A percentile compares a stretch with the other conserved stretches of the same genome.
These are phyloP conservation scores for Luperina nickerlii DNA, from an alignment of 2,888 invertebrate genomes.

Conservation along the genomic window DNA sequence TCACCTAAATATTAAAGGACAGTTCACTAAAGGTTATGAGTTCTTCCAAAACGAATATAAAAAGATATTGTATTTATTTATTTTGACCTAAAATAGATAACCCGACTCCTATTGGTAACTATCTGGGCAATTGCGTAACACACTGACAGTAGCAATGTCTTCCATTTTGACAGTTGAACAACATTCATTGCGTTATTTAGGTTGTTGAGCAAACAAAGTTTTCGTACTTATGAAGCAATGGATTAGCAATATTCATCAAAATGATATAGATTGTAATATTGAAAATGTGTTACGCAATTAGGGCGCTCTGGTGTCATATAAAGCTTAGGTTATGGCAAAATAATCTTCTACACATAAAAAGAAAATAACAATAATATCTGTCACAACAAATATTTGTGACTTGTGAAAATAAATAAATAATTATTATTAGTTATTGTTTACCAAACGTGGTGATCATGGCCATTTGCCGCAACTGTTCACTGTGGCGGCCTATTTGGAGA, in stretches of 20 bases:
- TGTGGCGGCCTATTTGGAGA: neutral
- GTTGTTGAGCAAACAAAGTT: too few species aligned
- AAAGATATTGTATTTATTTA: neutral
- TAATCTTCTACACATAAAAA: neutral
- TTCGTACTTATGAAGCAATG: too few species aligned
- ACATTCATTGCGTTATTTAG: too few species aligned
- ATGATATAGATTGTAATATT: too few species aligned
- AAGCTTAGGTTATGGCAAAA: neutral
- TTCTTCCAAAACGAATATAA: neutral
- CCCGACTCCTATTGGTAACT: neutral
- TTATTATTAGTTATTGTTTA: neutral
- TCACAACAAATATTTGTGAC: neutral
- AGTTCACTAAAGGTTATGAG: neutral
- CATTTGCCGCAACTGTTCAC: neutral
- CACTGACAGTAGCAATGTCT: too few species aligned
- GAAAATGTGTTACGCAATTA: too few species aligned
- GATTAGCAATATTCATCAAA: too few species aligned
- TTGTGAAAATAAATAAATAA: neutral
- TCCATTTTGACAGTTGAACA: too few species aligned
- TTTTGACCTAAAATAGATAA: neutral
- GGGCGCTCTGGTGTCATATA: neutral
- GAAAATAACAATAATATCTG: too few species aligned
- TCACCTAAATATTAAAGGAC: neutral
- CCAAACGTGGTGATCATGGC: neutral
- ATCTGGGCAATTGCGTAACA: too few species aligned